Evolutionary conservation across 2,888 invertebrate species (phyloP).

Genomic region (Dione juno): DNA sequence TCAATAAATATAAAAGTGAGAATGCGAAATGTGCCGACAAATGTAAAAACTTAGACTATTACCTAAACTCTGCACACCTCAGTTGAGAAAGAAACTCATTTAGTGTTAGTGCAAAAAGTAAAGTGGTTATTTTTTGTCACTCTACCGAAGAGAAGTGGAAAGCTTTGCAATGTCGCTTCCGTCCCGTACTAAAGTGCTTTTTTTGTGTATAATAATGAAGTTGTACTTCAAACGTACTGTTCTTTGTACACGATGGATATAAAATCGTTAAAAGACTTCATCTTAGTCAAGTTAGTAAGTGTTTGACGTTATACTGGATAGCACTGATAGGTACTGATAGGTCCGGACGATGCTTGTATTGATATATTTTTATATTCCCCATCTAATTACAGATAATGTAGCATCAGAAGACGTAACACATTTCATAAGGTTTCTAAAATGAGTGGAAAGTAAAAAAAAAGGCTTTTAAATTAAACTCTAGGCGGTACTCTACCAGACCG

Average conservation of each 20-base stretch:
- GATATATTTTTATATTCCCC: not conserved
- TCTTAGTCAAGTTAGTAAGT: not conserved
- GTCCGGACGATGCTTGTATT: not conserved
- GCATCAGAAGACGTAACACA: not conserved
- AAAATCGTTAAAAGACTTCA: not conserved
- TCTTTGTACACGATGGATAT: conserved; percentile 7
- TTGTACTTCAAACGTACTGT: conserved; percentile 18
- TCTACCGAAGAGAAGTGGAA: conserved; percentile 22
- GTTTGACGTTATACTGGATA: not conserved
- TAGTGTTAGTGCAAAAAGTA: conserved; percentile 16
- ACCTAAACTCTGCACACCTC: conserved; percentile 6
- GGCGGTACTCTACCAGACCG: too few relatives aligned
- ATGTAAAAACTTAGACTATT: not conserved
- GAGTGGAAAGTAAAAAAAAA: not conserved
- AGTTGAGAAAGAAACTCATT: conserved; percentile 12
- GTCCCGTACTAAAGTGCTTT: conserved; percentile 18
- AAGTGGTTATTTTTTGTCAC: conserved; percentile 21
- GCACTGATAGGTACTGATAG: too few relatives aligned
- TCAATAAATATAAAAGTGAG: not conserved
- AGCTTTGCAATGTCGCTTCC: conserved; percentile 21
- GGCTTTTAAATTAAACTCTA: too few relatives aligned
- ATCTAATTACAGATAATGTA: not conserved
- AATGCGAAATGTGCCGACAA: not conserved
- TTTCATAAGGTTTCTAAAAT: not conserved
- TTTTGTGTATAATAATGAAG: conserved; percentile 22